A percentile compares a stretch with the other conserved stretches of the same genome.
Conservation (phyloP, 2,113 vertebrate species). For the Paedocypris sp. region DNA sequence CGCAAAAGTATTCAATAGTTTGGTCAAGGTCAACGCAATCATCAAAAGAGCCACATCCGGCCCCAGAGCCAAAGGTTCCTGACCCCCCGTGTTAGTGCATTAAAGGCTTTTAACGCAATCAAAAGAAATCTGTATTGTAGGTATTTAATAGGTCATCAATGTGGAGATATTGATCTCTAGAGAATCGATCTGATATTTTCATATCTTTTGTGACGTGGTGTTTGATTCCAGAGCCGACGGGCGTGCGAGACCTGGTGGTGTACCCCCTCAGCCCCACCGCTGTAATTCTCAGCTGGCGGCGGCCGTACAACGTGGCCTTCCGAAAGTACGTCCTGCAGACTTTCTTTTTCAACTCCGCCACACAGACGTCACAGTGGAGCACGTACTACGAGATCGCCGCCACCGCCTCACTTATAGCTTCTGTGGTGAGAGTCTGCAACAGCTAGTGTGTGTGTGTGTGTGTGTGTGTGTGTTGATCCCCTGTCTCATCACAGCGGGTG, state of each 20-base stretch:
- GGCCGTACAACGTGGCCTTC: slow-evolving; percentile 82
- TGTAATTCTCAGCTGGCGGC: slow-evolving; percentile 85
- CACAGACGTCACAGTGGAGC: slow-evolving; percentile 84
- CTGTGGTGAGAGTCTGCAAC: slow-evolving; percentile 70
- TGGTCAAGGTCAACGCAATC: too few relatives aligned
- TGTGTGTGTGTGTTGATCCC: neutral
- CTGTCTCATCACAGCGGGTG: slow-evolving; percentile 62
- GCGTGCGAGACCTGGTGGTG: slow-evolving; percentile 78
- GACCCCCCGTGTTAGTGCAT: too few relatives aligned
- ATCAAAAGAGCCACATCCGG: too few relatives aligned
- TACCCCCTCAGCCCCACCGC: slow-evolving; percentile 83
- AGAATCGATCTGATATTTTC: too few relatives aligned
- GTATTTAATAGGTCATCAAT: too few relatives aligned
- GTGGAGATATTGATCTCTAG: too few relatives aligned
- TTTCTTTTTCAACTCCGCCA: slow-evolving; percentile 88
- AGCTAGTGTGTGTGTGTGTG: neutral
- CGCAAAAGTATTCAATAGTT: too few relatives aligned
- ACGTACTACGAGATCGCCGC: slow-evolving; percentile 95
- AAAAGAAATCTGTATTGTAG: too few relatives aligned
- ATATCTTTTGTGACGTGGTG: neutral
- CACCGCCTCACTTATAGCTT: slow-evolving; percentile 76
- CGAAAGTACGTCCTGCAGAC: slow-evolving; percentile 89
- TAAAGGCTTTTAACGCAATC: too few relatives aligned
- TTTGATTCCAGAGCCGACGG: slow-evolving; percentile 72
- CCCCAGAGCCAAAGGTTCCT: too few relatives aligned